Evolutionary conservation across 2,113 vertebrate genomes (phyloP).

Genomic region (Callaeas wilsoni): DNA sequence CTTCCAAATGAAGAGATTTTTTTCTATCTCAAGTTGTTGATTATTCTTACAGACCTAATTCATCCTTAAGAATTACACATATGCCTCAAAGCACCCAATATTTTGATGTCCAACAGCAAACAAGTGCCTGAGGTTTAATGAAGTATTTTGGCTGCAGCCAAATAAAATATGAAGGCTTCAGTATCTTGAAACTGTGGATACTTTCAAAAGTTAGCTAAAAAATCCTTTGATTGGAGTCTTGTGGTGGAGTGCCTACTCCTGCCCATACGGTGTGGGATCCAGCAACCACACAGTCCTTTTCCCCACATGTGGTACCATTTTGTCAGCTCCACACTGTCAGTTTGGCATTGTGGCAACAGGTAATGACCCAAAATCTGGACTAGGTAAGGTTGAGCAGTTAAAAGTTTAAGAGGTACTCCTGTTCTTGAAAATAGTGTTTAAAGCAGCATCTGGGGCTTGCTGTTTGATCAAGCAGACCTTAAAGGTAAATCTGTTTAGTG

Average conservation of each 20-base stretch:
- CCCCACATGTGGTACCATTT: rapidly evolving
- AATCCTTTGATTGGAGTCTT: rapidly evolving
- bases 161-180: background rate
- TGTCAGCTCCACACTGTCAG: background rate
- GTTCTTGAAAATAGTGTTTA: background rate
- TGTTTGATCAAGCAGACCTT: background rate
- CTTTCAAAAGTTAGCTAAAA: background rate
- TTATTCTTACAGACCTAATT: background rate
- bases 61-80: background rate
- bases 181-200: background rate
- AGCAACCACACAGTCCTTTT: background rate
- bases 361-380: background rate
- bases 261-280: rapidly evolving
- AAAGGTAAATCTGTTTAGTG: background rate
- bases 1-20: background rate
- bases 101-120: background rate
- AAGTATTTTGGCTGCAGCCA: background rate
- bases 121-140: background rate
- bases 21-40: background rate
- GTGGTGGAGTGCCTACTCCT: background rate
- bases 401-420: background rate
- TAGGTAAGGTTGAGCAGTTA: background rate
- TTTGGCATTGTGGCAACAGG: background rate
- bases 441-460: background rate
- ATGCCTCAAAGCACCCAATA: background rate